Conservation (phyloP, 2,797 vertebrate species). For the Kryptolebias ocellatus region DNA sequence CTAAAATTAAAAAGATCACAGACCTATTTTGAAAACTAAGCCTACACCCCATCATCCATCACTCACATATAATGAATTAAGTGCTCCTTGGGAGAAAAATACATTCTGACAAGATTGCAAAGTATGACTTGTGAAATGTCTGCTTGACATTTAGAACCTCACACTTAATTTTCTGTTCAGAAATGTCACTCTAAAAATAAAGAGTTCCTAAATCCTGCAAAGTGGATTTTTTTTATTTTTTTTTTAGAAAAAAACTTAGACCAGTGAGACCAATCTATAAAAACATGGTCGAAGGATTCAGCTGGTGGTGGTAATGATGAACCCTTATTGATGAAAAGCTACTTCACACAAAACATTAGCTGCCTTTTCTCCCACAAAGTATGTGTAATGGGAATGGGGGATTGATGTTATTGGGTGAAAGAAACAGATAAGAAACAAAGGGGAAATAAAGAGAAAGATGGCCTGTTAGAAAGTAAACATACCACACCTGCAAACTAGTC, state of each 20-base stretch:
- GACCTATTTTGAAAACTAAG: conserved; percentile 46
- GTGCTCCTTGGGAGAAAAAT: conserved; percentile 25
- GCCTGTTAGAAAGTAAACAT: conserved; percentile 12
- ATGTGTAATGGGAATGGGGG: conserved; percentile 11
- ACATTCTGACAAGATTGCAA: conserved; percentile 48
- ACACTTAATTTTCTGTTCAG: conserved; percentile 41
- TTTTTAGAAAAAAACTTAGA: background rate
- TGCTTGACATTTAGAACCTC: conserved; percentile 57
- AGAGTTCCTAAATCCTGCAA: conserved; percentile 32
- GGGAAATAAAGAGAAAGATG: conserved; percentile 30
- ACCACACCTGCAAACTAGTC: conserved; percentile 34
- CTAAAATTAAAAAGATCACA: conserved; percentile 59
- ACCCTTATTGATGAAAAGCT: conserved; percentile 23
- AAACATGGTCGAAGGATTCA: background rate
- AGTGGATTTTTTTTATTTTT: background rate
- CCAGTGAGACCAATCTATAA: background rate
- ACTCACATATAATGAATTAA: conserved; percentile 35
- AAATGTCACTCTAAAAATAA: conserved; percentile 62
- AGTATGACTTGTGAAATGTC: conserved; percentile 31
- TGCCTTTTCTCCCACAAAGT: conserved; percentile 24
- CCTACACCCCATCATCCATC: conserved; percentile 33
- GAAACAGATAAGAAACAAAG: conserved; percentile 32
- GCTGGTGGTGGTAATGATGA: conserved; percentile 22
- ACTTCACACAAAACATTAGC: conserved; percentile 27
- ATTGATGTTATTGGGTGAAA: conserved; percentile 2